A percentile compares a stretch with the other conserved stretches of the same genome.
These are phyloP conservation scores for Phortica okadai DNA, from an alignment of 2,888 invertebrate genomes.

Conservation along the genomic window DNA sequence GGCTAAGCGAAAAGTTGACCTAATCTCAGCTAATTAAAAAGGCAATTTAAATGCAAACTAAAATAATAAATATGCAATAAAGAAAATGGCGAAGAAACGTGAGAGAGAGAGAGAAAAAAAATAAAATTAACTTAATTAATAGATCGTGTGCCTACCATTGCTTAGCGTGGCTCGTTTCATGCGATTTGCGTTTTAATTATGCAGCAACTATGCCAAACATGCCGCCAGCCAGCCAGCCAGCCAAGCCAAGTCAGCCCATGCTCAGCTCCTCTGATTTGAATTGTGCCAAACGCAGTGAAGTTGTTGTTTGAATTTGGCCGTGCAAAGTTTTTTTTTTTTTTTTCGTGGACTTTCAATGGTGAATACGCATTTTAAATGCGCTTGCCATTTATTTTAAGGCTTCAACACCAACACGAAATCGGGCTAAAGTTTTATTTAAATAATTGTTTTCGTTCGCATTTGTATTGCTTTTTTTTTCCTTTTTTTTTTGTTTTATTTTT, in stretches of 20 bases:
- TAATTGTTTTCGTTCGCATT: conserved; percentile 13
- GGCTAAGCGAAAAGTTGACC: not conserved
- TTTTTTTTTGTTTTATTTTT: not conserved
- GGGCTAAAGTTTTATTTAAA: conserved; percentile 11
- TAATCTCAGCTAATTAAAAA: conserved; percentile 59
- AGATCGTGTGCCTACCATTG: conserved; percentile 11
- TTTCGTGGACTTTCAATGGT: not conserved
- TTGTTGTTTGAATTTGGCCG: conserved; percentile 51
- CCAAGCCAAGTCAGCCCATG: too few relatives aligned
- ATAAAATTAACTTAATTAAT: conserved; percentile 26
- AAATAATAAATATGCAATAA: conserved; percentile 45
- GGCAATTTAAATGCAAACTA: conserved; percentile 62
- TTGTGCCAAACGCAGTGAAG: too few relatives aligned
- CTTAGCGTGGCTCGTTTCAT: not conserved
- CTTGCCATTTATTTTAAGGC: conserved; percentile 9
- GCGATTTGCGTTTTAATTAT: conserved; percentile 28
- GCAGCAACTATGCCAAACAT: conserved; percentile 17
- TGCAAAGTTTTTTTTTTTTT: conserved; percentile 43
- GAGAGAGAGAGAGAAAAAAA: not conserved
- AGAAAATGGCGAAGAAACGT: not conserved
- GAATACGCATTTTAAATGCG: conserved; percentile 3
- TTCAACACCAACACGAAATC: not conserved
- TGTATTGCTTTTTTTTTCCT: not conserved
- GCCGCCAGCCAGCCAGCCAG: not conserved
- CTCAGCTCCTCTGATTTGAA: too few relatives aligned